Evolutionary conservation across 2,113 vertebrate species (phyloP), one percentile per base, ranked within the genome.

Genomic region (Spermophilus dauricus): DNA sequence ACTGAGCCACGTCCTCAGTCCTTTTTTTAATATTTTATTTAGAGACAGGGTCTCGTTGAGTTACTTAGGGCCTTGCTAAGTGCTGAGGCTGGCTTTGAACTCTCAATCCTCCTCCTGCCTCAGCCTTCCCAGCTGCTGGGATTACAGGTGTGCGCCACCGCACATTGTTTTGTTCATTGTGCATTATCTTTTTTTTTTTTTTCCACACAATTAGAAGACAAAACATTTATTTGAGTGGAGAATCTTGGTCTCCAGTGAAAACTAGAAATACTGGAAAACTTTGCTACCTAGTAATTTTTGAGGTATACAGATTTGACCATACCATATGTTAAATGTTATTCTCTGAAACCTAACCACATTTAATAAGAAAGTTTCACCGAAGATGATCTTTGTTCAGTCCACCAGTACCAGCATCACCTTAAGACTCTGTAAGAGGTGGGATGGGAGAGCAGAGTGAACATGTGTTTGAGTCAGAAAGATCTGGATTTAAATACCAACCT

Each of bases 281-380:
- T 95, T 65, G 6, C 45, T 80, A 76, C 42, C 18, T 0, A n/a
- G 42, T 20, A 67, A 45, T 51, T 86, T 95, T 42, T 65, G 56
- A 84, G 51, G 0, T 69, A 80, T 32, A 48, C 11, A 53, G 63
- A 30, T 65, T 96, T 86, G 86, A 5, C 20, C 42, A 30, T 65
- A 39, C 9, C 51, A 32, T 6, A 93, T 34, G n/a, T 72, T 78
- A 95, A 69, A 92, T 42, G 61, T 61, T 77, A 30, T 70, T 28
- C 42, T 89, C 73, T 97, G 32, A 92, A 81, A 81, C 30, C 56
- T 91, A 96, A 65, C 13, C 48, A 4, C 7, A 48, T 77, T 94
- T 56, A 86, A 37, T 76, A 58, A 78, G 63, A 89, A 76, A 58
- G 6, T 30, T 10, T 94, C 69, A 73, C 48, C 26, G 63, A 37